Evolutionary conservation across 2,113 vertebrate species (phyloP).

Genomic region (Halcyon malimbica): DNA sequence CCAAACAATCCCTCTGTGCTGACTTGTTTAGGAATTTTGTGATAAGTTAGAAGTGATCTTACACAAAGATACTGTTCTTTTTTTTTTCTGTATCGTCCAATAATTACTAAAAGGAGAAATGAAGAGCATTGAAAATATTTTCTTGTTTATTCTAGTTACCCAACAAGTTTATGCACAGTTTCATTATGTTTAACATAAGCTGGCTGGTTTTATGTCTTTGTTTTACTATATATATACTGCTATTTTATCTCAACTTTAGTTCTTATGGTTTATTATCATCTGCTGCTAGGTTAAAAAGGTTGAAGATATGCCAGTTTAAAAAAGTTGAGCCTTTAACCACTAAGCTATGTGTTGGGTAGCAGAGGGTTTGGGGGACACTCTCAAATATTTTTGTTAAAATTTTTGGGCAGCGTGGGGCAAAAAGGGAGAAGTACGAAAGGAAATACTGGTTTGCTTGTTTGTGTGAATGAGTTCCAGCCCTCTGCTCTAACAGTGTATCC

Average conservation of each 20-base stretch:
- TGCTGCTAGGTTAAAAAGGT: not conserved
- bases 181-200: not conserved
- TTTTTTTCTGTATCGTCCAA: not conserved
- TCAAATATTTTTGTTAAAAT: not conserved
- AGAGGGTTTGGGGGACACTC: not conserved
- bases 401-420: accelerated
- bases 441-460: not conserved
- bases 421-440: not conserved
- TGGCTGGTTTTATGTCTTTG: not conserved
- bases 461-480: not conserved
- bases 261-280: not conserved
- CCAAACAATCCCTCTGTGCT: not conserved
- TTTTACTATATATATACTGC: not conserved
- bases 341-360: not conserved
- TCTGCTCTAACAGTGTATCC: not conserved
- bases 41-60: not conserved
- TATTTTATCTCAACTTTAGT: not conserved
- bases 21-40: not conserved
- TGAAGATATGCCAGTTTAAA: not conserved
- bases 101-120: not conserved
- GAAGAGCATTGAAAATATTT: not conserved
- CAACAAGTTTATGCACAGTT: not conserved
- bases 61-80: not conserved
- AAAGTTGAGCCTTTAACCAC: not conserved
- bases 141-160: not conserved